Percentiles rank a stretch among this genome's conserved stretches.
These are phyloP conservation scores for Pelochelys cantorii DNA, from an alignment of 2,797 vertebrate species.

Conservation along the genomic window DNA sequence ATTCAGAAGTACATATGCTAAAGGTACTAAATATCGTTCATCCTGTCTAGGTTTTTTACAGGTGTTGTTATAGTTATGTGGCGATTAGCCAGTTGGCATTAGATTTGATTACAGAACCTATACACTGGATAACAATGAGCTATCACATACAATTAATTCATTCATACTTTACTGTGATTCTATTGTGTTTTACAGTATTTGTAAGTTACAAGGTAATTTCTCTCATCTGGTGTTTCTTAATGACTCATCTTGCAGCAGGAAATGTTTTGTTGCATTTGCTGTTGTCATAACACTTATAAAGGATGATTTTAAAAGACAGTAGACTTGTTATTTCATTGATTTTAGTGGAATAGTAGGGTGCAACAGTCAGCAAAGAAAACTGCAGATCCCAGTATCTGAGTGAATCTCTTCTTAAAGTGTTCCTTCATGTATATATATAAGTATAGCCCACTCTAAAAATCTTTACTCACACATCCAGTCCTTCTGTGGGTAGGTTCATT, in stretches of 20 bases:
- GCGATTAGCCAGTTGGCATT: slow-evolving; percentile 38
- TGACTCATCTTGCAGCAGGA: neutral
- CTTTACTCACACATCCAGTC: neutral
- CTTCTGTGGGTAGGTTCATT: neutral
- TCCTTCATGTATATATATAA: neutral
- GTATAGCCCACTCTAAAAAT: neutral
- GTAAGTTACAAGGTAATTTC: neutral
- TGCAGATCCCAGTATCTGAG: neutral
- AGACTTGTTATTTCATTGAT: neutral
- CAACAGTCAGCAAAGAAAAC: neutral
- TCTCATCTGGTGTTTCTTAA: neutral
- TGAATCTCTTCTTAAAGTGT: neutral
- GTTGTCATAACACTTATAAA: neutral
- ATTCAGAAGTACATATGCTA: slow-evolving; percentile 6
- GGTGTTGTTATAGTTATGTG: slow-evolving; percentile 50
- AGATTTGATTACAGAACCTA: slow-evolving; percentile 35
- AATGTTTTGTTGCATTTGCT: neutral
- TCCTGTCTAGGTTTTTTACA: slow-evolving; percentile 23
- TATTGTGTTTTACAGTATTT: slow-evolving; percentile 9
- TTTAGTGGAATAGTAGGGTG: neutral
- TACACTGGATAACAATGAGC: neutral
- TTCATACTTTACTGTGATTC: neutral
- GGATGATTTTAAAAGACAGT: neutral
- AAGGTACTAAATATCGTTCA: slow-evolving; percentile 22
- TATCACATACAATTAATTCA: neutral